A percentile compares a stretch with the other conserved stretches of the same genome.
Evolutionary conservation across 2,113 vertebrate species (phyloP).

Genomic region (Numenius arquata): DNA sequence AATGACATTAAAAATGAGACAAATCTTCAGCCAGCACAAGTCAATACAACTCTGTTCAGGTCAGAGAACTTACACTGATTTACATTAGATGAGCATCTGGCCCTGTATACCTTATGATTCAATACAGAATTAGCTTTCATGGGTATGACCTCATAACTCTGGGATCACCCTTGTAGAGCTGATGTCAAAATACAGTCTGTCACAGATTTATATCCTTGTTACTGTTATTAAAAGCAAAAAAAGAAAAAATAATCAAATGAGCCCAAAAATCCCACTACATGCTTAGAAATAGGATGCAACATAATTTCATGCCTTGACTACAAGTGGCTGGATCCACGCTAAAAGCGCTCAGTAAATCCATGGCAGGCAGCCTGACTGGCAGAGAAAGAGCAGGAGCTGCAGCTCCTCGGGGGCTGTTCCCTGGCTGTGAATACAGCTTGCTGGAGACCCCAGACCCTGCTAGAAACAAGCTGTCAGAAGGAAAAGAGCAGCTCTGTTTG

Average conservation of each 20-base stretch:
- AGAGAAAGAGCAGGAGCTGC: not conserved
- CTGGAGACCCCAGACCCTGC: not conserved
- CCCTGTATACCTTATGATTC: not conserved
- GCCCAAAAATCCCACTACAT: not conserved
- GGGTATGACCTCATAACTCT: not conserved
- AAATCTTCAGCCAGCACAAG: not conserved
- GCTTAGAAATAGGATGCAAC: not conserved
- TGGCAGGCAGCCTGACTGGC: not conserved
- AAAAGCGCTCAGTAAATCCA: not conserved
- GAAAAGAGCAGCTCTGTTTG: not conserved
- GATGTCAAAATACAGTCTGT: not conserved
- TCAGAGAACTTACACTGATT: not conserved
- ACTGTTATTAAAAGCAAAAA: not conserved
- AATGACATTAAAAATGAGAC: not conserved
- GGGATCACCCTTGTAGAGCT: not conserved
- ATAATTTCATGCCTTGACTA: not conserved
- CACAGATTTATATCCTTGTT: not conserved
- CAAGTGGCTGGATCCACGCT: not conserved
- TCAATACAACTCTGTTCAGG: not conserved
- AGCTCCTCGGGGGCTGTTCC: not conserved
- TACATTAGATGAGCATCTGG: not conserved
- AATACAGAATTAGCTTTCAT: not conserved
- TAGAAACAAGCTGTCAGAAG: not conserved
- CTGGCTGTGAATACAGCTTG: not conserved
- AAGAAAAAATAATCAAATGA: not conserved